A percentile compares a stretch with the other conserved stretches of the same genome.
Conservation (phyloP, 2,797 vertebrate species). For the Trematomus bernacchii region DNA sequence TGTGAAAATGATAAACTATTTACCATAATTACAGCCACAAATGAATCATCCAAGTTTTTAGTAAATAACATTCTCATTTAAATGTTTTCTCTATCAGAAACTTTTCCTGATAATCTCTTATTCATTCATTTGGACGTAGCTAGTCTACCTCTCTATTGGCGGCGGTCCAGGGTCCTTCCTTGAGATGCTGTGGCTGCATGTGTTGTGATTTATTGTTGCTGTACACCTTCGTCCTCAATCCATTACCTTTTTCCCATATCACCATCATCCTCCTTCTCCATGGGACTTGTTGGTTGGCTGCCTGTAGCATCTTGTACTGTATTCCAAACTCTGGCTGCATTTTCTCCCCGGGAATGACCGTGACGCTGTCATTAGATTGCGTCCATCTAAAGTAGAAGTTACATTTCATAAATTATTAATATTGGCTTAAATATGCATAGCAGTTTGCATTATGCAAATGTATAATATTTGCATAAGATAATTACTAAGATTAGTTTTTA, state of each 20-base stretch:
- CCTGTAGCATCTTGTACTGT: constrained; percentile 15
- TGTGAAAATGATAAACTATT: not conserved
- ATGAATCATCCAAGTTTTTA: not conserved
- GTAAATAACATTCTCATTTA: not conserved
- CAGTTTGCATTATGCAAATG: not conserved
- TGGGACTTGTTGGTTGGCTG: not conserved
- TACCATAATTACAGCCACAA: not conserved
- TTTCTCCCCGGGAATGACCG: constrained; percentile 4
- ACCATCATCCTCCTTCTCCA: not conserved
- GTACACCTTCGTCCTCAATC: not conserved
- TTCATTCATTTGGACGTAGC: not conserved
- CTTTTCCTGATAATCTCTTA: not conserved
- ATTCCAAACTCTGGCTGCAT: constrained; percentile 26
- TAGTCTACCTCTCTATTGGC: too few relatives aligned
- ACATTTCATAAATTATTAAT: not conserved
- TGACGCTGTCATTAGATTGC: too few relatives aligned
- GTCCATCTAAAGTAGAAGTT: not conserved
- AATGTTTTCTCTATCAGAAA: not conserved
- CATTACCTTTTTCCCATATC: not conserved
- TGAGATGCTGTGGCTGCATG: not conserved
- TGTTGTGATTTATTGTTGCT: constrained; percentile 5
- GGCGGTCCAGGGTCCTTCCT: not conserved
- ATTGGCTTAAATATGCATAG: not conserved
- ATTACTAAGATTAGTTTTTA: too few relatives aligned
- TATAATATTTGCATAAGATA: not conserved